phyloP scores from a whole-genome alignment of 2,888 invertebrate genomes.

The Cylloceria caligata region DNA sequence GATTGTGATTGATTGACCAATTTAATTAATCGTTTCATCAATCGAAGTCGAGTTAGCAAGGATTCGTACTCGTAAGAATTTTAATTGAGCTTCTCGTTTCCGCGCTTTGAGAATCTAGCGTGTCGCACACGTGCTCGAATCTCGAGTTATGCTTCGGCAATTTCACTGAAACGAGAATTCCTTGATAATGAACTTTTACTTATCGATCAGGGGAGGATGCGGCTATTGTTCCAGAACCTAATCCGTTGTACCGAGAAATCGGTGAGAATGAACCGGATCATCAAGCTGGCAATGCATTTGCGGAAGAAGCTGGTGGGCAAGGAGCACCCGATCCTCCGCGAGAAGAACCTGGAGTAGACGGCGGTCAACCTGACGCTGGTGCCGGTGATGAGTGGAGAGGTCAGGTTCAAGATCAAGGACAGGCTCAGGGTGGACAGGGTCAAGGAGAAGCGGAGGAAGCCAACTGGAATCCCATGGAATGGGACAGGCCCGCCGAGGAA shows the following conservation, averaged over 20 bases:
- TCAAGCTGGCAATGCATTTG: conserved; percentile 85
- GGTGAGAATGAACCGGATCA: conserved; percentile 71
- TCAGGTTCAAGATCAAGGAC: conserved; percentile 85
- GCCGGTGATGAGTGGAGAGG: conserved; percentile 76
- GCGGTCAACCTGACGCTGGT: conserved; percentile 70
- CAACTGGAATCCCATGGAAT: conserved; percentile 99
- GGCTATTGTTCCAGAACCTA: conserved; percentile 55
- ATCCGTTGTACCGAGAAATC: conserved; percentile 67
- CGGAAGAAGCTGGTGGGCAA: conserved; percentile 76
- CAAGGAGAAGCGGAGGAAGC: conserved; percentile 90
- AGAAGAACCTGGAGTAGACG: conserved; percentile 74
- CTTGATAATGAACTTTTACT: no score
- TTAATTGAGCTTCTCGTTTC: no score
- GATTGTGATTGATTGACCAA: no score
- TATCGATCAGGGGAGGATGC: conserved; percentile 31
- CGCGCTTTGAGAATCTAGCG: no score
- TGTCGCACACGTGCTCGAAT: no score
- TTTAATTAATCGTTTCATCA: no score
- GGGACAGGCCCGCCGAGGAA: conserved; percentile 99
- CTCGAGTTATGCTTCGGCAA: no score
- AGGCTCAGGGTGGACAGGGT: conserved; percentile 87
- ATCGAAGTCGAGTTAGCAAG: no score
- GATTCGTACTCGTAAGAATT: no score
- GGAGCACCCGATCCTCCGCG: conserved; percentile 72
- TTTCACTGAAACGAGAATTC: no score